Conservation (phyloP, 2,113 vertebrate species). For the Deroptyus accipitrinus region DNA sequence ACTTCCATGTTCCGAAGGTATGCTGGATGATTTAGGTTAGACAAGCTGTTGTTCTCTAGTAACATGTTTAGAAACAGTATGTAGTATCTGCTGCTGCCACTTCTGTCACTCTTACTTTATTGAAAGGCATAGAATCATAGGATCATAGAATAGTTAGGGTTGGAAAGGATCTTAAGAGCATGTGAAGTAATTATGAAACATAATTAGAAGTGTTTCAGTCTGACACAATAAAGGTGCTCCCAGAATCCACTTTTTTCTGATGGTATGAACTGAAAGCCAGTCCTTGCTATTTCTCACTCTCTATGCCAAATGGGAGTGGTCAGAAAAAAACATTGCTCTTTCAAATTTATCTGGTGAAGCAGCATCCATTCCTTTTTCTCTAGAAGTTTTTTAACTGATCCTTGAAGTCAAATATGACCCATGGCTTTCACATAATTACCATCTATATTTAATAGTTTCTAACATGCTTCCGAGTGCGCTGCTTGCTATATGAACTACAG, state of each 20-base stretch:
- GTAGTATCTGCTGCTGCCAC: not conserved
- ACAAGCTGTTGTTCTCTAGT: not conserved
- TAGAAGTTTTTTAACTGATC: not conserved
- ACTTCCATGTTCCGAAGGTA: not conserved
- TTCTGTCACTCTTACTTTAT: not conserved
- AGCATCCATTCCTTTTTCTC: not conserved
- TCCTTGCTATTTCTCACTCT: not conserved
- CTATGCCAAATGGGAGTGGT: not conserved
- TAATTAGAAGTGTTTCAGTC: not conserved
- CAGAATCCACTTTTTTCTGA: not conserved
- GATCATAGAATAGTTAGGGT: not conserved
- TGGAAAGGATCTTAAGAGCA: not conserved
- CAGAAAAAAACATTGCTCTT: not conserved
- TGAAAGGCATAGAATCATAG: not conserved
- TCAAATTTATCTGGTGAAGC: not conserved
- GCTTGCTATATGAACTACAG: not conserved
- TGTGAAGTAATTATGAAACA: not conserved
- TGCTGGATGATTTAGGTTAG: not conserved
- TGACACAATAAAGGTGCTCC: not conserved
- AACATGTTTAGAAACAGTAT: not conserved
- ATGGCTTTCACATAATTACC: not conserved
- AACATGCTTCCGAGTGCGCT: not conserved
- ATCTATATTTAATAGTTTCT: conserved; percentile 1
- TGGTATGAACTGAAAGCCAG: not conserved
- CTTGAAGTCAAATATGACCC: not conserved